Evolutionary conservation across 35 echinoderm and acorn worm genomes (phyloP).

Genomic region (Anneissia japonica): DNA sequence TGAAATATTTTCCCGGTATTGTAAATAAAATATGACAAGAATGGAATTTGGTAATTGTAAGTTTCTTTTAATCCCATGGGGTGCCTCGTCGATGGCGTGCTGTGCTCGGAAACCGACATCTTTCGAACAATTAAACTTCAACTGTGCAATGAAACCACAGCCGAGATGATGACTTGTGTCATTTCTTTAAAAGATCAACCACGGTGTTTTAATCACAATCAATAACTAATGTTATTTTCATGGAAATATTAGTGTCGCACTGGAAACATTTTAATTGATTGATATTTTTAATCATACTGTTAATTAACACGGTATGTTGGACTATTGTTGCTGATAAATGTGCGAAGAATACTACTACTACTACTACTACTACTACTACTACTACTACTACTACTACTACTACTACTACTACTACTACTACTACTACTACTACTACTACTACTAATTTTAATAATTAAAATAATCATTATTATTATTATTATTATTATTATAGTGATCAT

Average conservation of each 20-base stretch:
- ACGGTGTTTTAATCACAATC: neutral
- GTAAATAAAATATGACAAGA: neutral
- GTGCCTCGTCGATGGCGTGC: neutral
- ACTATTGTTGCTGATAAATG: too few species aligned
- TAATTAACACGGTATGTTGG: too few species aligned
- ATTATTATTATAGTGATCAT: conserved; percentile 8
- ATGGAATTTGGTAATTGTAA: neutral
- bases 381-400: conserved; percentile 19
- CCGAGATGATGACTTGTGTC: neutral
- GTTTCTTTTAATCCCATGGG: neutral
- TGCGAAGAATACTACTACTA: conserved; percentile 11
- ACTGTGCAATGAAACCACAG: neutral
- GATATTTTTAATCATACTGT: too few species aligned
- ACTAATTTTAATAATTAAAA: neutral
- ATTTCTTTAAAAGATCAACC: neutral
- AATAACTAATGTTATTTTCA: neutral
- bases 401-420: conserved; percentile 20
- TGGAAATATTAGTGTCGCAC: neutral
- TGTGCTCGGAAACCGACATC: neutral
- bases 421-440: conserved; percentile 21
- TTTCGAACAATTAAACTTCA: neutral
- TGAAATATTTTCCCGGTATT: neutral
- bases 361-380: conserved; percentile 15
- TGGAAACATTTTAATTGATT: neutral
- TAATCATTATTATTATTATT: neutral